phyloP scores from a whole-genome alignment of 2,888 invertebrate genomes.

The Uropetala carovei region DNA sequence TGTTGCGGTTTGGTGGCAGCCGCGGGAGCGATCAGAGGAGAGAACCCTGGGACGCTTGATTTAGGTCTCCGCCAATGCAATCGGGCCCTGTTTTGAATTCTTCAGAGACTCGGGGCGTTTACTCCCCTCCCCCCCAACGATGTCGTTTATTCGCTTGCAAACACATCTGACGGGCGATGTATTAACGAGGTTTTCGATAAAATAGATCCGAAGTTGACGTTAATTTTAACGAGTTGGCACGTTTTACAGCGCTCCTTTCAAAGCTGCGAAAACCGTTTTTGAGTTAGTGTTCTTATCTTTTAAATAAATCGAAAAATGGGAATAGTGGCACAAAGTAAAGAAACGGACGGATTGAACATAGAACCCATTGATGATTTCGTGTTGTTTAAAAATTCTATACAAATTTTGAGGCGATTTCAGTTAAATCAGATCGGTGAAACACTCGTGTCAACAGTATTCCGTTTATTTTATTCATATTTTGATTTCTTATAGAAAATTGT shows the following conservation, averaged over 20 bases:
- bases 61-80: neutral
- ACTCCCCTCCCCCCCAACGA: neutral
- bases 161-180: neutral
- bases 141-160: neutral
- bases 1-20: neutral
- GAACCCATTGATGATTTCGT: too few species aligned
- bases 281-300: neutral
- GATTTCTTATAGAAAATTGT: too few species aligned
- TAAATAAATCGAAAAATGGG: neutral
- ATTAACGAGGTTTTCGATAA: neutral
- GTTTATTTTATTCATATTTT: too few species aligned
- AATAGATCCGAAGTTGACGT: neutral
- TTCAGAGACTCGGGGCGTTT: neutral
- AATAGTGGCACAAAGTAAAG: too few species aligned
- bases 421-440: too few species aligned
- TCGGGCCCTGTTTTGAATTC: neutral
- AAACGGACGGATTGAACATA: too few species aligned
- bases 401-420: too few species aligned
- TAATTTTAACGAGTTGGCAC: neutral
- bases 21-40: neutral
- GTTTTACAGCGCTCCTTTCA: neutral
- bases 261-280: neutral
- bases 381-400: too few species aligned
- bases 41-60: constrained; percentile 8
- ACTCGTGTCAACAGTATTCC: too few species aligned